Conservation (phyloP, 2,888 invertebrate genomes). For the Cataglyphis cursor region DNA sequence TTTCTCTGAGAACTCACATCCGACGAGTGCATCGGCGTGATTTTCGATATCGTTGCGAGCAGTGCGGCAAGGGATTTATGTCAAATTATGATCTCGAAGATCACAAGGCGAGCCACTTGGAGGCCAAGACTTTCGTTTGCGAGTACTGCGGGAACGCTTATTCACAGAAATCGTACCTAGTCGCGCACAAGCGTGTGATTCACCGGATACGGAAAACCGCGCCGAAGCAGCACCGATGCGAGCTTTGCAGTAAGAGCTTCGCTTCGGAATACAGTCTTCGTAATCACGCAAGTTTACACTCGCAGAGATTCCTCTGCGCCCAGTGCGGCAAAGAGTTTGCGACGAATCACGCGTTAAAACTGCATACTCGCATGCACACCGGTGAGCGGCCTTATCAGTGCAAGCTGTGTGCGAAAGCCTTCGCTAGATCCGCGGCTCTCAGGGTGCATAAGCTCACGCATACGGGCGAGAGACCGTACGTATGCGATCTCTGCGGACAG, state of each 20-base stretch:
- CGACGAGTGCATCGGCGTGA: conserved; percentile 64
- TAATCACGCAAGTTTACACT: conserved; percentile 73
- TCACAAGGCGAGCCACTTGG: conserved; percentile 65
- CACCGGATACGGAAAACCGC: conserved; percentile 1
- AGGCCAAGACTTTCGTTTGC: conserved; percentile 71
- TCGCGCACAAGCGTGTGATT: conserved; percentile 35
- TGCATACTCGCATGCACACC: conserved; percentile 73
- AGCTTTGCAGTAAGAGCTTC: conserved; percentile 72
- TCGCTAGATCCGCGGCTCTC: conserved; percentile 71
- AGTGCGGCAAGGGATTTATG: conserved; percentile 72
- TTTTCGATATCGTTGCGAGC: conserved; percentile 67
- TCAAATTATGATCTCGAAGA: conserved; percentile 55
- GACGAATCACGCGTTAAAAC: conserved; percentile 64
- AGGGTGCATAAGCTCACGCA: conserved; percentile 77
- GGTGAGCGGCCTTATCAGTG: conserved; percentile 79
- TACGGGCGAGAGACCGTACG: conserved; percentile 76
- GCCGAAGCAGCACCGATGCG: conserved; percentile 47
- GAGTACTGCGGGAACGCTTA: conserved; percentile 57
- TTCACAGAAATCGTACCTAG: conserved; percentile 36
- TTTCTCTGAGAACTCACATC: conserved; percentile 64
- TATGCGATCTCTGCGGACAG: conserved; percentile 78
- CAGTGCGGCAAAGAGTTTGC: conserved; percentile 71
- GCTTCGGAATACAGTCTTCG: conserved; percentile 71
- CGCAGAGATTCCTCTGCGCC: conserved; percentile 67
- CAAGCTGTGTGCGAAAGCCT: conserved; percentile 76